Percentiles rank a stretch among this genome's conserved stretches.
Evolutionary conservation across 2,888 invertebrate species (phyloP).

Genomic region (Ceramica pisi): DNA sequence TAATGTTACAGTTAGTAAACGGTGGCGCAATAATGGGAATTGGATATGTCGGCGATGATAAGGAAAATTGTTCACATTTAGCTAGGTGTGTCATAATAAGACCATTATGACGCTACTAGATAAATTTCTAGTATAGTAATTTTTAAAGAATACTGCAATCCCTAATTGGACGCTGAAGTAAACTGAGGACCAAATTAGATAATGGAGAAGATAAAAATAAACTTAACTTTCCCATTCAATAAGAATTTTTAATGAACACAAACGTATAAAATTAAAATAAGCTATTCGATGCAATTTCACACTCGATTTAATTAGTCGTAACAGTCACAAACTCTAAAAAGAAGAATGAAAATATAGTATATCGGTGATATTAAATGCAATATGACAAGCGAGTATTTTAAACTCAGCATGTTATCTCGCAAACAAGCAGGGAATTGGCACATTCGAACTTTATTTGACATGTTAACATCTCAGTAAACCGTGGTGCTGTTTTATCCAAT

Average conservation of each 20-base stretch:
- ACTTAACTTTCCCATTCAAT: slow-evolving; percentile 21
- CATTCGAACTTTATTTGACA: slow-evolving; percentile 75
- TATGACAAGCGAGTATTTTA: slow-evolving; percentile 69
- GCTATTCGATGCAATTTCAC: slow-evolving; percentile 37
- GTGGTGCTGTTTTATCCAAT: slow-evolving; percentile 66
- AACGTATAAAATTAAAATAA: slow-evolving; percentile 31
- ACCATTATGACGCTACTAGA: slow-evolving; percentile 12
- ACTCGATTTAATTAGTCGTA: slow-evolving; percentile 19
- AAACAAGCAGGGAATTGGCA: slow-evolving; percentile 77
- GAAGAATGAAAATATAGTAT: slow-evolving; percentile 34
- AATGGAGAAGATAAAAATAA: neutral
- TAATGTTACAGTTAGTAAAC: slow-evolving; percentile 68
- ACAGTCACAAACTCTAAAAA: slow-evolving; percentile 26
- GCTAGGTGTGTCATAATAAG: slow-evolving; percentile 15
- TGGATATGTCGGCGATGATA: slow-evolving; percentile 48
- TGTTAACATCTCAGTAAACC: slow-evolving; percentile 77
- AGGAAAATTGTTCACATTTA: slow-evolving; percentile 25
- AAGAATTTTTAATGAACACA: slow-evolving; percentile 16
- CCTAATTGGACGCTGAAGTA: slow-evolving; percentile 19
- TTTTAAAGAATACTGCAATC: slow-evolving; percentile 6
- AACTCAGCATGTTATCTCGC: slow-evolving; percentile 73
- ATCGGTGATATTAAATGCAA: slow-evolving; percentile 61
- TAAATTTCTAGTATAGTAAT: neutral
- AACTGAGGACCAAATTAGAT: slow-evolving; percentile 4
- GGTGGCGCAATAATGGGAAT: slow-evolving; percentile 51